phyloP scores from a whole-genome alignment of 2,113 vertebrate genomes.

The Phocoena sinus region DNA sequence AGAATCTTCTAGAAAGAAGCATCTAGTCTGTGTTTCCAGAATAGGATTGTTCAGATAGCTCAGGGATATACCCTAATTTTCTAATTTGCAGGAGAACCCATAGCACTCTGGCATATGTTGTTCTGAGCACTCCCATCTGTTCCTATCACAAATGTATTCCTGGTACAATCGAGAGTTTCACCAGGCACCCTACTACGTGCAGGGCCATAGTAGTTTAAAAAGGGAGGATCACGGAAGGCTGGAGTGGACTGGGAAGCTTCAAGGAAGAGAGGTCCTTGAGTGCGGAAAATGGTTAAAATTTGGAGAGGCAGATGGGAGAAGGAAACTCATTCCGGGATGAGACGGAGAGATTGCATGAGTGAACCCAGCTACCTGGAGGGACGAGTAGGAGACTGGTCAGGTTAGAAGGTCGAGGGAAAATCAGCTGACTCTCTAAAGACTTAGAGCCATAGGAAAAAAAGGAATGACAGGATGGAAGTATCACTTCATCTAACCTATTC shows the following conservation, averaged over 20 bases:
- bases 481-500: background rate
- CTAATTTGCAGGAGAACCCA: background rate
- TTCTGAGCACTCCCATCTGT: background rate
- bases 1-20: conserved; percentile 30
- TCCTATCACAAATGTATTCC: background rate
- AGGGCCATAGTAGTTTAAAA: background rate
- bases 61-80: background rate
- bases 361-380: background rate
- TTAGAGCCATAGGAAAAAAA: background rate
- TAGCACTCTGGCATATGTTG: background rate
- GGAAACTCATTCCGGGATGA: background rate
- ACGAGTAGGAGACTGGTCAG: background rate
- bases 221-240: background rate
- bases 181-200: background rate
- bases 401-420: background rate
- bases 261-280: background rate
- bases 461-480: background rate
- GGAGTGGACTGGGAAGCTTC: background rate
- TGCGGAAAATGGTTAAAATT: background rate
- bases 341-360: background rate
- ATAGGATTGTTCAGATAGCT: background rate
- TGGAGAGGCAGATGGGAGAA: background rate
- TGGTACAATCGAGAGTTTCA: background rate
- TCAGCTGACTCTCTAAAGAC: background rate
- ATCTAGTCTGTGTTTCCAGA: background rate